Evolutionary conservation across 2,797 vertebrate species (phyloP).

Genomic region (Lacerta bilineata): DNA sequence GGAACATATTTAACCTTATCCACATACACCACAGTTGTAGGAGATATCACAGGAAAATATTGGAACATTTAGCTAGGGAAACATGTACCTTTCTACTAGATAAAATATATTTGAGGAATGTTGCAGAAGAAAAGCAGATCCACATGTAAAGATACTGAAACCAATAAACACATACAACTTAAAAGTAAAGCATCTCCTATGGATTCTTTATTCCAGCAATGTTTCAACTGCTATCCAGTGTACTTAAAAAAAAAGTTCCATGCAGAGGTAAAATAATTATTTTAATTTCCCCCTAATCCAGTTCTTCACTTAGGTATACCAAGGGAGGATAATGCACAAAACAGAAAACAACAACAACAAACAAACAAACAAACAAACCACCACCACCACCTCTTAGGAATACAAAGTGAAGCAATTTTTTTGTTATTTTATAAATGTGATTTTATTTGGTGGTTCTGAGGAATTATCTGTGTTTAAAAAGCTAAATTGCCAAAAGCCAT

Average conservation of each 20-base stretch:
- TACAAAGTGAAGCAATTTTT: neutral
- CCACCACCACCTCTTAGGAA: neutral
- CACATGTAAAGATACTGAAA: neutral
- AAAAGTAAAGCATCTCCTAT: neutral
- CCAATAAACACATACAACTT: slow-evolving; percentile 8
- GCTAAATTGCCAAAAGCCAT: neutral
- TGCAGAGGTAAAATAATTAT: neutral
- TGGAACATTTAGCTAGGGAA: slow-evolving; percentile 20
- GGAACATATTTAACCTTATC: too few relatives aligned
- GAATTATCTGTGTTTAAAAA: slow-evolving; percentile 32
- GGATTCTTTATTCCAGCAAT: neutral
- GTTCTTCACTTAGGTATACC: neutral
- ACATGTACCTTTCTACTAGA: neutral
- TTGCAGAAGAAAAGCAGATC: slow-evolving; percentile 29
- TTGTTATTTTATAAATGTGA: neutral
- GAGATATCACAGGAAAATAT: slow-evolving; percentile 10
- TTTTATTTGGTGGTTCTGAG: slow-evolving; percentile 21
- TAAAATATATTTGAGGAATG: slow-evolving; percentile 29
- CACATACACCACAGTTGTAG: neutral
- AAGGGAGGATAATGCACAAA: neutral
- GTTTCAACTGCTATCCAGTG: neutral
- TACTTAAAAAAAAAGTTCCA: slow-evolving; percentile 14
- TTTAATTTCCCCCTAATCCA: neutral
- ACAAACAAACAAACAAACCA: too few relatives aligned
- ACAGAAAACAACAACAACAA: neutral